Conservation (phyloP, 64 coral and sea anemone species). For the Stichodactyla helianthus region DNA sequence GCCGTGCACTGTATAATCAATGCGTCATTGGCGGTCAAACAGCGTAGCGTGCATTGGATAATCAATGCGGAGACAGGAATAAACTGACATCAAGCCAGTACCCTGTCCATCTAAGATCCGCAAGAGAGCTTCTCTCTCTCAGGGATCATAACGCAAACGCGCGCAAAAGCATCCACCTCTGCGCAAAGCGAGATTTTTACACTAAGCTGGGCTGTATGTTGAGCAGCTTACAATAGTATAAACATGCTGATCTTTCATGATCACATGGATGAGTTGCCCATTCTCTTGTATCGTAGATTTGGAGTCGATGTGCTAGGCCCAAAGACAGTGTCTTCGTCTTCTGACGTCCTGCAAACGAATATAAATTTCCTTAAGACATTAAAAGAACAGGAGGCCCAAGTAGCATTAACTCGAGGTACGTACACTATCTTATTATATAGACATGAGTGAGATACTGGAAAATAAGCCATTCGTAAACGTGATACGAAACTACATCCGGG, state of each 20-base stretch:
- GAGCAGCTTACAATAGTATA: no score
- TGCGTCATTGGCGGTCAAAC: not conserved
- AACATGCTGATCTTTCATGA: not conserved
- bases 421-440: no score
- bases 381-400: not conserved
- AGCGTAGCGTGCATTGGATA: conserved; percentile 5
- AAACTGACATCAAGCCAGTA: not conserved
- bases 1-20: conserved; percentile 10
- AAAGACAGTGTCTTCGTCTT: conserved; percentile 34
- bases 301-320: not conserved
- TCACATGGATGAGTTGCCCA: conserved; percentile 31
- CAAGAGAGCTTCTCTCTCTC: not conserved
- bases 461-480: no score
- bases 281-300: conserved; percentile 30
- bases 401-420: not conserved
- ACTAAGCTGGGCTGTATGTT: not conserved
- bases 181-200: not conserved
- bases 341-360: conserved; percentile 34
- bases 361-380: not conserved
- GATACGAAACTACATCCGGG: no score
- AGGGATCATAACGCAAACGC: not conserved
- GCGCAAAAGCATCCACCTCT: not conserved
- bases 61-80: conserved; percentile 11
- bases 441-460: no score
- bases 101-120: not conserved